phyloP scores from a whole-genome alignment of 2,797 vertebrate species.

The Melanotaenia trifasciata region DNA sequence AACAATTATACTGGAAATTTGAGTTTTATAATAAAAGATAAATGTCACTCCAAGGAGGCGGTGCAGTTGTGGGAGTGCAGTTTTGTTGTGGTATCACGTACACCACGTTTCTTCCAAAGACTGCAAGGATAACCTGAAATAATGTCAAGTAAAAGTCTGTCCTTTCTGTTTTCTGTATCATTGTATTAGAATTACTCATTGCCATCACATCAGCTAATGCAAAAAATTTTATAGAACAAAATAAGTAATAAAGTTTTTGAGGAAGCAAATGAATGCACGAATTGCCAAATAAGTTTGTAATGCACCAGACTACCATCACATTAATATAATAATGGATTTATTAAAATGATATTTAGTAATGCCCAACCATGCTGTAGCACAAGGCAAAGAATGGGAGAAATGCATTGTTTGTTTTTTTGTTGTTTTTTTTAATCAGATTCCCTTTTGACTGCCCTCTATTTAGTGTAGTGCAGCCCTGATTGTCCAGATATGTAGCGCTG shows the following conservation, averaged over 20 bases:
- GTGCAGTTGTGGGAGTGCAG: not conserved
- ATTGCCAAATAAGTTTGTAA: not conserved
- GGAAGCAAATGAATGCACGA: not conserved
- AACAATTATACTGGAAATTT: not conserved
- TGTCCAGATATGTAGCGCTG: constrained; percentile 26
- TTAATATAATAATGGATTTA: not conserved
- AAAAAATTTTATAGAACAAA: not conserved
- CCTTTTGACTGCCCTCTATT: not conserved
- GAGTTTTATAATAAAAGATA: not conserved
- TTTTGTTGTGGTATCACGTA: constrained; percentile 23
- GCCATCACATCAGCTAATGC: too few species aligned
- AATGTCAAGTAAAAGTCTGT: constrained; percentile 12
- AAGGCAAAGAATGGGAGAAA: not conserved
- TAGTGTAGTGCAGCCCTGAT: not conserved
- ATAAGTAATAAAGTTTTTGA: not conserved
- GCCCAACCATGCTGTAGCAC: not conserved
- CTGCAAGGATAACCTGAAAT: not conserved
- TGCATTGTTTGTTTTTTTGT: too few species aligned
- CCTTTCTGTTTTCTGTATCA: not conserved
- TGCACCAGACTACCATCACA: not conserved
- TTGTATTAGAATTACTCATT: not conserved
- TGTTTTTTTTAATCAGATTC: not conserved
- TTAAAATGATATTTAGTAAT: not conserved
- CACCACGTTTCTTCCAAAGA: constrained; percentile 20
- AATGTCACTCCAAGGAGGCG: not conserved